Evolutionary conservation across 1,140 invertebrate species (phyloP).

Genomic region (Bombus terrestris): DNA sequence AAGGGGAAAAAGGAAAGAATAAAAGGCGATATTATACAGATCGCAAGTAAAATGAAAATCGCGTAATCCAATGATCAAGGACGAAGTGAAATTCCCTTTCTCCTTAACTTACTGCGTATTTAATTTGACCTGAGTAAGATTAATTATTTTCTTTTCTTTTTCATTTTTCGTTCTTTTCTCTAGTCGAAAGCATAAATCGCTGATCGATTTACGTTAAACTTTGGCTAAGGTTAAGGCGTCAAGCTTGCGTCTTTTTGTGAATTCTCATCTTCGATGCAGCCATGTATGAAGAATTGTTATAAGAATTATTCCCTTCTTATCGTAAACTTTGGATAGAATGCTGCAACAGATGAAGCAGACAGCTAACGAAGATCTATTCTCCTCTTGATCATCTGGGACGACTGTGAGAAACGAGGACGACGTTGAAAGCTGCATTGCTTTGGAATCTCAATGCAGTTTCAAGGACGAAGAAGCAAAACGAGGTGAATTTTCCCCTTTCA

Average conservation of each 20-base stretch:
- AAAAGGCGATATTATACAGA: neutral
- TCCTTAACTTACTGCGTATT: constrained; percentile 43
- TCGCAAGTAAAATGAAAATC: neutral
- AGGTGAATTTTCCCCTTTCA: constrained; percentile 9
- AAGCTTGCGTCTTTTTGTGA: constrained; percentile 22
- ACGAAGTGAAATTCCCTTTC: constrained; percentile 45
- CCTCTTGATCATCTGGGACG: constrained; percentile 7
- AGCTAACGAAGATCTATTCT: neutral
- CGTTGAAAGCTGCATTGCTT: constrained; percentile 10
- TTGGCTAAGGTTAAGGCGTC: constrained; percentile 49
- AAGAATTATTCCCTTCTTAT: neutral
- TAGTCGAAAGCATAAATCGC: constrained; percentile 28
- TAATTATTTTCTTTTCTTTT: constrained; percentile 35
- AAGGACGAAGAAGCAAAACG: constrained; percentile 14
- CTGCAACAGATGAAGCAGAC: neutral
- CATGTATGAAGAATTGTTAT: neutral
- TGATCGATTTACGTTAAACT: constrained; percentile 56
- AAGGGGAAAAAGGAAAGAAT: neutral
- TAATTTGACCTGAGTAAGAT: constrained; percentile 56
- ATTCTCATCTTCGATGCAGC: neutral
- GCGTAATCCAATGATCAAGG: constrained; percentile 20
- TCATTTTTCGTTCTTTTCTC: constrained; percentile 25
- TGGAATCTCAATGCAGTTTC: neutral
- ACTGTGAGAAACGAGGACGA: constrained; percentile 5
- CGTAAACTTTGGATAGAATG: neutral